Evolutionary conservation across 2,113 vertebrate species (phyloP), one percentile per base, ranked within the genome.

Genomic region (Corapipo altera): DNA sequence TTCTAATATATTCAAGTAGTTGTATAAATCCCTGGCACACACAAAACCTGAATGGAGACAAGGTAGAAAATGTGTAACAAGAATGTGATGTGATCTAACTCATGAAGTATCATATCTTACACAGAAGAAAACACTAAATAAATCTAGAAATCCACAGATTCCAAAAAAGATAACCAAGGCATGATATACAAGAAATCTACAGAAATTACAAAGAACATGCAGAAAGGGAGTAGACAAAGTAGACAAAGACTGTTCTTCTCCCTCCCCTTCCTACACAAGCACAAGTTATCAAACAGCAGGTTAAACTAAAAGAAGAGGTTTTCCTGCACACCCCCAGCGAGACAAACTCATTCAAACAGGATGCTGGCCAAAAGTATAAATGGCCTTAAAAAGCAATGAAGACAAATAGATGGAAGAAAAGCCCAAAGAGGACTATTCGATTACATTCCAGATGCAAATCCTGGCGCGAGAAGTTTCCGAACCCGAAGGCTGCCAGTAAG

Each of bases 361-460:
- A 71, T 24, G 39, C 7, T 71, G 55, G 88, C 86, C 91, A 77
- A 71, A 59, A 74, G n/a, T 32, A 78, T 7, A 92, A 89, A 66
- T 3, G 35, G 78, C 17, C 37, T 91, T 48, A 35, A 65, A 90
- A 73, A 83, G 41, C 64, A 78, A 89, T 22, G 18, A 43, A 80
- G 82, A 71, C 46, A 61, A 95, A 95, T 1, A 37, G 73, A 48
- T 66, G 54, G 83, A 86, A 93, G 79, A 41, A 66, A 51, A 52
- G 59, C 43, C 83, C 76, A 88, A 65, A 51, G 57, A 97, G 52
- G 46, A 80, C 79, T 81, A 89, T 44, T 84, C 3, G 0, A 74
- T 95, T 89, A 86, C 83, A 81, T 65, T 96, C 80, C 91, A 92
- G 86, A 81, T 55, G 69, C 69, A 88, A 27, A 61, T 78, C 84